Evolutionary conservation across 2,113 vertebrate genomes (phyloP), one percentile per base, ranked within the genome.

Genomic region (Myotis lucifugus): DNA sequence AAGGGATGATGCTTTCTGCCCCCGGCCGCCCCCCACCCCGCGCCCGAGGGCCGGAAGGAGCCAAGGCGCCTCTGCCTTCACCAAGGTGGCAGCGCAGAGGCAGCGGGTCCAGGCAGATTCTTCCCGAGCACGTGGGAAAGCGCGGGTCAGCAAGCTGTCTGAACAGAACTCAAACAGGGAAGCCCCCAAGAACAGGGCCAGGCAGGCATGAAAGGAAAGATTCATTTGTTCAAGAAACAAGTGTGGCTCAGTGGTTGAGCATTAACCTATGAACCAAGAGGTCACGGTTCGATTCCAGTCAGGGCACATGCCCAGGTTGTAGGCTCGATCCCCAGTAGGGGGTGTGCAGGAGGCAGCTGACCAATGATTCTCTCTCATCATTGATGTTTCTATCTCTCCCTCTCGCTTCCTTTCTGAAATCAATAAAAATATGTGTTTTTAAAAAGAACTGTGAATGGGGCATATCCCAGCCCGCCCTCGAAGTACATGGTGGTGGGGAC

Each of bases 401-500:
- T 27, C 56, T 46, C 10, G 8, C 46, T 46, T 46, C 56, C 25
- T 61, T 23, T 59, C 59, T 61, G 59, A 61, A 61, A 61, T 27
- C 59, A 61, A 61, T 61, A 27, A 61, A 61, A 61, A 61, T 4
- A 61, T 27, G 25, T 61, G 1, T 61, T 61, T 61, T 11, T 11
- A 25, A 61, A 27, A 61, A 61, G 59, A 21, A 21, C 85, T 0
- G 1, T 14, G 19, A 82, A 42, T 0, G 0, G 67, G 46, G 23
- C 37, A 8, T 2, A 1, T 25, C 37, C 29, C 29, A 10, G 48
- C 25, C 27, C 6, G 8, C 76, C 9, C 6, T 2, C 0, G 12
- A 19, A 1, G 0, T 19, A 48, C 9, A 17, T 0, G 0, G 14
- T 0, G 0, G 32, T 1, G 18, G 37, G 78, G 23, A 25, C 73